phyloP scores from a whole-genome alignment of 2,113 vertebrate species.

The Rhynchopsitta pachyrhyncha region DNA sequence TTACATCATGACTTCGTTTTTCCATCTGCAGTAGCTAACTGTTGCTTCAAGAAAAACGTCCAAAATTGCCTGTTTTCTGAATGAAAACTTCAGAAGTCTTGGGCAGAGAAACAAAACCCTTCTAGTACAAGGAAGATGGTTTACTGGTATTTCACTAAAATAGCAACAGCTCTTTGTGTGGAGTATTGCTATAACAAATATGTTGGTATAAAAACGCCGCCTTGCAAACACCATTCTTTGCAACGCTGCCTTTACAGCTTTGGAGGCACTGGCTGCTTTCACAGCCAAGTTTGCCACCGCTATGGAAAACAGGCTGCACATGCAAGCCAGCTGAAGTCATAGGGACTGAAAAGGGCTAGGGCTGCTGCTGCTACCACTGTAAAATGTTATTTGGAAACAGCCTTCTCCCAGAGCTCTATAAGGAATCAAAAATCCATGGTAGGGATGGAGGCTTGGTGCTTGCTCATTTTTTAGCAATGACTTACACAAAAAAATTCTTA shows the following conservation, averaged over 20 bases:
- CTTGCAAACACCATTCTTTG: conserved; percentile 55
- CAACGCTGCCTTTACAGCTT: conserved; percentile 33
- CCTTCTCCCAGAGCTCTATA: conserved; percentile 33
- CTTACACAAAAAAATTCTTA: neutral
- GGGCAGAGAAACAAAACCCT: conserved; percentile 9
- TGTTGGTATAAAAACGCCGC: neutral
- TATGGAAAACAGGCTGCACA: conserved; percentile 62
- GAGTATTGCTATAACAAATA: neutral
- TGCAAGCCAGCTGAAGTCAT: conserved; percentile 71
- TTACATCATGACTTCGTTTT: conserved; percentile 31
- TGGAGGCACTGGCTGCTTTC: conserved; percentile 65
- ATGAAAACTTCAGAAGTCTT: neutral
- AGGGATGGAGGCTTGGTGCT: neutral
- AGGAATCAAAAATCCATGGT: conserved; percentile 27
- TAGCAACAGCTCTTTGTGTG: conserved; percentile 25
- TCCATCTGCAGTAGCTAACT: conserved; percentile 27
- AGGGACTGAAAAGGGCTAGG: neutral
- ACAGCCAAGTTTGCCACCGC: conserved; percentile 76
- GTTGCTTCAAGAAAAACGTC: conserved; percentile 1
- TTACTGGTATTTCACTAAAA: conserved; percentile 13
- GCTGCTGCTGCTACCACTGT: conserved; percentile 44
- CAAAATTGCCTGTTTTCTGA: neutral
- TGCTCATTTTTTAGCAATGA: conserved; percentile 16
- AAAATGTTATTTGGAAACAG: conserved; percentile 53
- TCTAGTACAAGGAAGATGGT: neutral